Evolutionary conservation across 2,113 vertebrate genomes (phyloP).

Genomic region (Accipiter virgatus): DNA sequence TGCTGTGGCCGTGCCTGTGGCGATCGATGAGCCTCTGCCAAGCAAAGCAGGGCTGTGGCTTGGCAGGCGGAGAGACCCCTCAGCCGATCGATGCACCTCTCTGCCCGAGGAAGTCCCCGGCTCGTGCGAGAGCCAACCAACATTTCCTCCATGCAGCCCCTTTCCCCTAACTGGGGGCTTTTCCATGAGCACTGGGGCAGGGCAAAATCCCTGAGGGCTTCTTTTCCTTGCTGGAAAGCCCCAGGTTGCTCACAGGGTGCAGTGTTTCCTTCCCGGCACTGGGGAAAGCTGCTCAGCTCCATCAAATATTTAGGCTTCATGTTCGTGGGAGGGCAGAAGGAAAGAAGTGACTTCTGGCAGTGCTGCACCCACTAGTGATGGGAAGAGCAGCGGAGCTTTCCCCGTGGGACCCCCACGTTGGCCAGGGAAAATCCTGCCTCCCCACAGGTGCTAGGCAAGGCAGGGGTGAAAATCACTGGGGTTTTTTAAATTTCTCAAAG

Average conservation of each 20-base stretch:
- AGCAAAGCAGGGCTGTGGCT: slow-evolving; percentile 2
- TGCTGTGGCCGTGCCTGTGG: neutral
- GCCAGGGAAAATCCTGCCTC: neutral
- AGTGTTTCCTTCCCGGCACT: neutral
- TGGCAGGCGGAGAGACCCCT: neutral
- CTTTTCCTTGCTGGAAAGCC: neutral
- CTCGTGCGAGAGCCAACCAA: rapidly evolving
- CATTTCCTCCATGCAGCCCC: rapidly evolving
- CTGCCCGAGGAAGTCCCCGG: neutral
- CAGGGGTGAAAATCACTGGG: neutral
- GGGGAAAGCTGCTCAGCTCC: neutral
- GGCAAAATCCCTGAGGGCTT: neutral
- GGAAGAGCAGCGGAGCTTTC: rapidly evolving
- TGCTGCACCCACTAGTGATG: neutral
- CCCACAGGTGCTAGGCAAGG: rapidly evolving
- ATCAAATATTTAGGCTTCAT: neutral
- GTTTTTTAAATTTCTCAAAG: neutral
- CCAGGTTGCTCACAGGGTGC: rapidly evolving
- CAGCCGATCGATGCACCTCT: rapidly evolving
- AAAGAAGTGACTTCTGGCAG: neutral
- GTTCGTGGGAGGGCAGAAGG: neutral
- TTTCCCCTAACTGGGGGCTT: neutral
- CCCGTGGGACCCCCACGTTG: rapidly evolving
- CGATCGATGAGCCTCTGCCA: neutral
- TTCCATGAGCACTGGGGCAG: neutral